Evolutionary conservation across 2,113 vertebrate species (phyloP), one percentile per base, ranked within the genome.

Genomic region (Pelecanus crispus): DNA sequence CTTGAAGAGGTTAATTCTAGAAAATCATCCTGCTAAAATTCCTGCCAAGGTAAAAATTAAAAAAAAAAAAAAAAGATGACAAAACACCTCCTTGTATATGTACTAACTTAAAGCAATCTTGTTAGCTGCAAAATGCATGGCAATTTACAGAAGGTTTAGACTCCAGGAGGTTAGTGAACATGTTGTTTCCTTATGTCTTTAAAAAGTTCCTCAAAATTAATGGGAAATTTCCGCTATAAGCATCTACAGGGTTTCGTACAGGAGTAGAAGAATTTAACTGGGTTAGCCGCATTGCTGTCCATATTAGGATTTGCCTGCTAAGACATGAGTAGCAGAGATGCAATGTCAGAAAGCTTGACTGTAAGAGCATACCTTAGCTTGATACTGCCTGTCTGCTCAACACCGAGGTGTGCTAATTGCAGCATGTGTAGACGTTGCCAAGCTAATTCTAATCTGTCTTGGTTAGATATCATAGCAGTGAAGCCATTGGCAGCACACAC

Each of bases 21-120:
- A 99, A 98, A 99, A 99, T 94, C 99, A 99, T 47, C 99, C 99
- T 3, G 99, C 99, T 59, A 99, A 99, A 98, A 99, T 99, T 95
- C 99, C 99, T 50, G 99, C 99, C 52, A 99, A 99, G 99, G 99
- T 99, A 92, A 97, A 96, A 84, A 44, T 62, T 25, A 5, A 45
- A 19, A 47, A 29, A 58, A 65, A 49, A 42, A 6, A 36, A 32
- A 50, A 50, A 80, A 16, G 10, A 25, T 6, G 5, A n/a, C 22
- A 61, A 42, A 42, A 31, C 9, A 14, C 7, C 17, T 49, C 28
- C 42, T 70, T 77, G 4, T 65, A 61, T 2, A 5, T 21, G 15
- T 28, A 9, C n/a, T 82, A 38, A 65, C 18, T 56, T 77, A 32
- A 78, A 74, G 36, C 55, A 65, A 7, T 93, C n/a, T 58, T 77